A percentile compares a stretch with the other conserved stretches of the same genome.
Conservation (phyloP, 2,113 vertebrate genomes). For the Clarias batrachus region DNA sequence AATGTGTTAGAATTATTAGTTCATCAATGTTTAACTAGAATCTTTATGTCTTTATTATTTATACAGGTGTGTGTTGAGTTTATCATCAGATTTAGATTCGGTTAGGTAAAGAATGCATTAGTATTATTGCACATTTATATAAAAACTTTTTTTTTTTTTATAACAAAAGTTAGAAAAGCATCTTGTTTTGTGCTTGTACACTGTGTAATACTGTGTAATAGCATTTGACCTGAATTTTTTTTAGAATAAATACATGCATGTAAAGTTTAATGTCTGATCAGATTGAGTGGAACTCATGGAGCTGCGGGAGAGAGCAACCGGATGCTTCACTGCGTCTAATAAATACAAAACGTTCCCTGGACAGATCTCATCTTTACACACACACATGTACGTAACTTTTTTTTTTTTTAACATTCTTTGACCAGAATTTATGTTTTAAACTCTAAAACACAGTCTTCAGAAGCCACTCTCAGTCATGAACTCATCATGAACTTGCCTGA, state of each 20-base stretch:
- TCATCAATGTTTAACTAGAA: too few relatives aligned
- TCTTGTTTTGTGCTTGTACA: neutral
- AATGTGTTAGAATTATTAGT: too few relatives aligned
- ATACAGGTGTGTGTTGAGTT: neutral
- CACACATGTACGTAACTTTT: neutral
- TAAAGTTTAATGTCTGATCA: neutral
- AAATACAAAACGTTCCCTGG: slow-evolving; percentile 20
- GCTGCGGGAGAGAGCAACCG: neutral
- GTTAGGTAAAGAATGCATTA: neutral
- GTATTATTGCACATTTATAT: too few relatives aligned
- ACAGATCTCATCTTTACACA: neutral
- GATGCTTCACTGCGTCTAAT: neutral
- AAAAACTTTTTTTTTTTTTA: neutral
- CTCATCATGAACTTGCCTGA: neutral
- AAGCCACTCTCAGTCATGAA: neutral
- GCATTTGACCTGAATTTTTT: neutral
- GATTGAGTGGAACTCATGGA: neutral
- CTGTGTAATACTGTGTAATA: neutral
- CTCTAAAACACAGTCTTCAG: neutral
- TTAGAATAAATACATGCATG: neutral
- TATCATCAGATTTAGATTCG: neutral
- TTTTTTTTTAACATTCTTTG: neutral
- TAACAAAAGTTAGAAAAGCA: neutral
- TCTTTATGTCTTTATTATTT: neutral
- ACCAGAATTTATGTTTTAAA: neutral